Conservation (phyloP, 2,888 invertebrate genomes). For the Xanthia icteritia region DNA sequence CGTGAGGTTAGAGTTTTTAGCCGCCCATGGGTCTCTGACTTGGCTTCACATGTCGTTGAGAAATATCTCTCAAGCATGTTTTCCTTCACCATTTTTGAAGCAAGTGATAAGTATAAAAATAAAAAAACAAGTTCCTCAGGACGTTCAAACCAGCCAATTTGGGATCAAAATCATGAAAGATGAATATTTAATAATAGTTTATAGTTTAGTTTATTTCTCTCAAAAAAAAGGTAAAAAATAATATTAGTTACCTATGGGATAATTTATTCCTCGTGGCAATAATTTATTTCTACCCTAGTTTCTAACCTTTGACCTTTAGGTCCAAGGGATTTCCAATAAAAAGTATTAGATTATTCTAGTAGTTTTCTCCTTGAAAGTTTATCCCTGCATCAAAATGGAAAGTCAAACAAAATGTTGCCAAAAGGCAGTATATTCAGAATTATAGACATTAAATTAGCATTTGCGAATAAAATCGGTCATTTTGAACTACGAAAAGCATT, state of each 20-base stretch:
- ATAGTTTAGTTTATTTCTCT: too few relatives aligned
- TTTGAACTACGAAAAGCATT: neutral
- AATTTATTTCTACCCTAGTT: conserved; percentile 12
- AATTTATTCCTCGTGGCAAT: neutral
- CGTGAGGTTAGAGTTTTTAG: too few relatives aligned
- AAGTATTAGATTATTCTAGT: conserved; percentile 21
- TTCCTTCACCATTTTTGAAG: too few relatives aligned
- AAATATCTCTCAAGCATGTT: too few relatives aligned
- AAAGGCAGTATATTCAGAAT: too few relatives aligned
- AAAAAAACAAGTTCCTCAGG: too few relatives aligned
- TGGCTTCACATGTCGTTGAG: too few relatives aligned
- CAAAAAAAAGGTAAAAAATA: too few relatives aligned
- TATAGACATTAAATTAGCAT: neutral
- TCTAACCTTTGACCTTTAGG: neutral
- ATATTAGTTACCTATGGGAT: neutral
- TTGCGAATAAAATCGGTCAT: neutral
- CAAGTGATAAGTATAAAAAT: too few relatives aligned
- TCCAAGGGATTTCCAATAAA: neutral
- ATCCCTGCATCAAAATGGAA: neutral
- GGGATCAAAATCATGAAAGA: neutral
- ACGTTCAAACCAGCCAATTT: neutral
- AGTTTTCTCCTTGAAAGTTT: neutral
- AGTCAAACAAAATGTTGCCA: neutral
- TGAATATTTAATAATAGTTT: too few relatives aligned
- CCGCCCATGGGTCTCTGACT: too few relatives aligned